A percentile compares a stretch with the other conserved stretches of the same genome.
Evolutionary conservation across 2,888 invertebrate genomes (phyloP).

Genomic region (Panzeria rudis): DNA sequence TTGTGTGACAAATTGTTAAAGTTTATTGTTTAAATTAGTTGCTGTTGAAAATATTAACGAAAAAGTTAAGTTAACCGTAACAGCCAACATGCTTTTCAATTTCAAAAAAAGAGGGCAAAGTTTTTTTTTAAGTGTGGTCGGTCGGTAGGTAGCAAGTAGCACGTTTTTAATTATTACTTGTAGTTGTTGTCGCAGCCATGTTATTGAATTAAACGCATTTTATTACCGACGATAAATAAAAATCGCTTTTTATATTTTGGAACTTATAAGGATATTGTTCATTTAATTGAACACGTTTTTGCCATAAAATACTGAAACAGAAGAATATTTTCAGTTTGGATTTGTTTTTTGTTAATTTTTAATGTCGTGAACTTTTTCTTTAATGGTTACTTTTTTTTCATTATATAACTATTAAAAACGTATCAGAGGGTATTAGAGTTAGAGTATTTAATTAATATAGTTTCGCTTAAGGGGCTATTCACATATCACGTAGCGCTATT

Average conservation of each 20-base stretch:
- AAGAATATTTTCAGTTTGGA: background rate
- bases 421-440: too few species aligned
- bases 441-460: too few species aligned
- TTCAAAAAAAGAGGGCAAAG: conserved; percentile 31
- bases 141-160: conserved; percentile 18
- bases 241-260: conserved; percentile 21
- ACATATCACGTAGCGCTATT: too few species aligned
- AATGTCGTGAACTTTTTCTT: background rate
- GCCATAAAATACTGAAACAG: conserved; percentile 34
- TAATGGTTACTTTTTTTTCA: background rate
- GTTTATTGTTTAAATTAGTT: conserved; percentile 25
- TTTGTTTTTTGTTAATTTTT: background rate
- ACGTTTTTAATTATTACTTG: conserved; percentile 55
- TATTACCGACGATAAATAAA: conserved; percentile 13
- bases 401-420: background rate
- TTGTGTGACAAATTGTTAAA: conserved; percentile 62
- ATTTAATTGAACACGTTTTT: conserved; percentile 60
- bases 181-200: conserved; percentile 8
- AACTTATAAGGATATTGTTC: conserved; percentile 40
- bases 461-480: too few species aligned
- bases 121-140: conserved; percentile 18
- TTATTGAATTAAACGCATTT: conserved; percentile 39
- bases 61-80: conserved; percentile 56
- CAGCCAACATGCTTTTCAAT: conserved; percentile 41
- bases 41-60: conserved; percentile 37